Percentiles rank a stretch among this genome's conserved stretches.
These are phyloP conservation scores for Diogma glabrata DNA, from an alignment of 2,888 invertebrate genomes.

Conservation along the genomic window DNA sequence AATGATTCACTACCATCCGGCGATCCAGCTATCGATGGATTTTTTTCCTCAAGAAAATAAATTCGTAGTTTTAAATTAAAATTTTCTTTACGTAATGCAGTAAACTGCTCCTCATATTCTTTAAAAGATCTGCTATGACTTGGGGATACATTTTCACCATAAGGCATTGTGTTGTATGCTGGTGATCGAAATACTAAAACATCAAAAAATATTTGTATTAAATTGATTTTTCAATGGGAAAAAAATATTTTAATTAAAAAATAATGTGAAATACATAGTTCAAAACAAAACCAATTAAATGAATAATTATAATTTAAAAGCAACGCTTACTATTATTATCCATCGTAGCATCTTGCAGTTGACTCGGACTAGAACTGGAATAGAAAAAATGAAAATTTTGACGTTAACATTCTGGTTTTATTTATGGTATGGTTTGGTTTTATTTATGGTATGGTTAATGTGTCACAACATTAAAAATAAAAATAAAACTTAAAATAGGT, in stretches of 20 bases:
- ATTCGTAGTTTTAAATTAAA: conserved; percentile 84
- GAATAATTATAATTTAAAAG: background rate
- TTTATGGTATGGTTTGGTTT: too few relatives aligned
- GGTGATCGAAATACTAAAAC: conserved; percentile 28
- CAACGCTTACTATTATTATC: conserved; percentile 37
- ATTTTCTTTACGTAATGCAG: conserved; percentile 75
- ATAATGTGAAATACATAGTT: background rate
- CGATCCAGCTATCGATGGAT: conserved; percentile 40
- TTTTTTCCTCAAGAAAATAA: conserved; percentile 73
- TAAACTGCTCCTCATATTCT: conserved; percentile 80
- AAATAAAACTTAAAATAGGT: too few relatives aligned
- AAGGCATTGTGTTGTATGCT: conserved; percentile 23
- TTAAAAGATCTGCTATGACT: conserved; percentile 66
- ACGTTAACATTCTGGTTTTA: too few relatives aligned
- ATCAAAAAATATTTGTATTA: conserved; percentile 18
- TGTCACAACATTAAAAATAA: too few relatives aligned
- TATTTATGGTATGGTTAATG: too few relatives aligned
- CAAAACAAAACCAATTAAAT: background rate
- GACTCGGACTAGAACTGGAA: conserved; percentile 58
- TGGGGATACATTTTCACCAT: conserved; percentile 30
- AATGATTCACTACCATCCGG: conserved; percentile 26
- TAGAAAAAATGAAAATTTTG: too few relatives aligned
- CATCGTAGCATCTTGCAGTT: conserved; percentile 55
- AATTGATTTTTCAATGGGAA: conserved; percentile 1
- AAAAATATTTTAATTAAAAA: conserved; percentile 8